Evolutionary conservation across 2,888 invertebrate genomes (phyloP).

Genomic region (Dione vanillae): DNA sequence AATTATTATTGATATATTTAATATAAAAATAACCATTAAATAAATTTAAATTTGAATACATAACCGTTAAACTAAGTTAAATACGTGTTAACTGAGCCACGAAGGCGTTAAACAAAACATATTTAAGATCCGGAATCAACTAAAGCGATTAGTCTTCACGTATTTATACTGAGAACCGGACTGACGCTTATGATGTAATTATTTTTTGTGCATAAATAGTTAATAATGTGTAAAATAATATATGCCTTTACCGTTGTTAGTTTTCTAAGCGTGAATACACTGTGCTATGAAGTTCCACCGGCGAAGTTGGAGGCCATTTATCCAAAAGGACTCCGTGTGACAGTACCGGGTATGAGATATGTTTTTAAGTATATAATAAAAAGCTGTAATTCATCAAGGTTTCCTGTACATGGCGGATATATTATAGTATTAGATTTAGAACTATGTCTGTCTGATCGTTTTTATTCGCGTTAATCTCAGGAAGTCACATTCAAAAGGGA

Average conservation of each 20-base stretch:
- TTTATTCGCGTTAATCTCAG: too few relatives aligned
- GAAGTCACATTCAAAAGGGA: too few relatives aligned
- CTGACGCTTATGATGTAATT: background rate
- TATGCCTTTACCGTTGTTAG: conserved; percentile 38
- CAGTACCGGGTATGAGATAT: conserved; percentile 81
- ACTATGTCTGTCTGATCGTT: too few relatives aligned
- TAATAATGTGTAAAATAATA: conserved; percentile 25
- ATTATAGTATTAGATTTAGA: too few relatives aligned
- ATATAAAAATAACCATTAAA: too few relatives aligned
- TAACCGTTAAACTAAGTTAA: background rate
- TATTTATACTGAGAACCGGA: conserved; percentile 4
- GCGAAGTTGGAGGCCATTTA: conserved; percentile 84
- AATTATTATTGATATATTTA: too few relatives aligned
- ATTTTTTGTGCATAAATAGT: background rate
- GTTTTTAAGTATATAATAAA: too few relatives aligned
- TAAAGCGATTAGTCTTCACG: conserved; percentile 11
- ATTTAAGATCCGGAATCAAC: conserved; percentile 8
- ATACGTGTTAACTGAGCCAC: background rate
- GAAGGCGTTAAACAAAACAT: background rate
- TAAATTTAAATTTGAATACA: background rate
- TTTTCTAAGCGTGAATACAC: background rate
- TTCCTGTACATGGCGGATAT: too few relatives aligned
- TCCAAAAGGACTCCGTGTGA: conserved; percentile 85
- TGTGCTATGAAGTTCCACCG: conserved; percentile 71
- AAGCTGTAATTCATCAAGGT: too few relatives aligned